Base-by-base conservation (phyloP, 2,113 vertebrate species). In the Cyprinodon tularosa region DNA sequence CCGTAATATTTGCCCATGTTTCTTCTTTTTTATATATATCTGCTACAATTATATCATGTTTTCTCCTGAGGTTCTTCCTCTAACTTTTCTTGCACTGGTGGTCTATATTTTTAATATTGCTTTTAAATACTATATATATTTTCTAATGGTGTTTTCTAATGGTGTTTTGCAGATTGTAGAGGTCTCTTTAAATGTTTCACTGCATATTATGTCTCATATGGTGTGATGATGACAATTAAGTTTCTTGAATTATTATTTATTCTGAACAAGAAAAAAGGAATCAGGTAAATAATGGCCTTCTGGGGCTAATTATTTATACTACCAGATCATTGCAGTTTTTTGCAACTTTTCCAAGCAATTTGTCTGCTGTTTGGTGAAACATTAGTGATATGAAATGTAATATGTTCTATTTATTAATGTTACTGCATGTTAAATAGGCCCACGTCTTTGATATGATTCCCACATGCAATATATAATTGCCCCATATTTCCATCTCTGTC, bases 371-470 rank as follows among this genome's bases (percentile, higher is more conserved):
- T 3, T 15, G 17, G 50, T 64, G 44, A 48, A 71, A 72, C 20
- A 62, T 14, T 22, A 62, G 67, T 48, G 50, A 17, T 1, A 38
- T 53, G 11, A 72, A 53, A 68, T 4, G 14, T 7, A 4, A 12
- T 36, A 44, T 57, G 71, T 65, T 37, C 50, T 74, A 13, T 78
- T 45, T 59, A 22, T 85, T 37, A 65, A 29, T 68, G 44, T 37
- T 37, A 22, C 62, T 74, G 50, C 74, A 76, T 85, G 64, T 73
- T 63, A 66, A 74, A 42, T 57, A 47, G 50, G 59, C 20, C 40
- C 61, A 0, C 13, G 48, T 39, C 17, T 50, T 48, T 48, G 14
- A 37, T 9, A 14, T 11, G 17, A 48, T 42, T 74, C 40, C 69
- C 9, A 79, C 38, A 75, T 72, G 47, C 29, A 59, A 81, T 29